Evolutionary conservation across 2,888 invertebrate species (phyloP), one percentile per base, ranked within the genome.

Genomic region (Spilosoma lubricipeda): DNA sequence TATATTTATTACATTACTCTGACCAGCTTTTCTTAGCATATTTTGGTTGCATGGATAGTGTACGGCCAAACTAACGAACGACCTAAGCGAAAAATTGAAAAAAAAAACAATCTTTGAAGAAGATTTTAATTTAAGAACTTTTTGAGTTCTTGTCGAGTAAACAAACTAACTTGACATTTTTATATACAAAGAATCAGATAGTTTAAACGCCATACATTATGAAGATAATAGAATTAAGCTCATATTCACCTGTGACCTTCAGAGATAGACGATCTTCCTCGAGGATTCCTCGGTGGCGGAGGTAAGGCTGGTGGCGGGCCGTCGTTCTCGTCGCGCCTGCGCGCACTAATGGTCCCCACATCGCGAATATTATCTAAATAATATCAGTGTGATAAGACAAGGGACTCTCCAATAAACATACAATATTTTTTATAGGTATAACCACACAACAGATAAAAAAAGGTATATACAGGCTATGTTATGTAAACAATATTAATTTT

Each of bases 251-350:
- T 92, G 77, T 91, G 86, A 27, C 89, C 90, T 3, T 95, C 94
- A 13, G 92, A 83, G 36, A 86, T 86, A 18, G 89, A 88, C 13
- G 87, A 79, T 42, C 93, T 87, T 67, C 89, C 90, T 80, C 95
- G 90, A 42, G 93, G 90, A 1, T 93, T 93, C 71, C 95, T 87
- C 4, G 95, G 95, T 42, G 95, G 95, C 64, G 95, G 95, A 23
- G 95, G 95, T 69, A 95, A 85, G 65, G 94, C 93, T 11, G 95
- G 95, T 59, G 93, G 94, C 33, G 94, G 93, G 67, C 91, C 94
- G 85, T 94, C 94, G 56, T 77, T 82, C 70, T 94, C 94, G 80
- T 94, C 93, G 71, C 93, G 90, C 71, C 93, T 89, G 3, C 93
- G 93, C 52, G 86, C 85, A 93, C 93, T 94, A 85, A 85, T 89